These are phyloP conservation scores for Cavia aperea DNA, from an alignment of 2,113 vertebrate species.

Conservation along the genomic window DNA sequence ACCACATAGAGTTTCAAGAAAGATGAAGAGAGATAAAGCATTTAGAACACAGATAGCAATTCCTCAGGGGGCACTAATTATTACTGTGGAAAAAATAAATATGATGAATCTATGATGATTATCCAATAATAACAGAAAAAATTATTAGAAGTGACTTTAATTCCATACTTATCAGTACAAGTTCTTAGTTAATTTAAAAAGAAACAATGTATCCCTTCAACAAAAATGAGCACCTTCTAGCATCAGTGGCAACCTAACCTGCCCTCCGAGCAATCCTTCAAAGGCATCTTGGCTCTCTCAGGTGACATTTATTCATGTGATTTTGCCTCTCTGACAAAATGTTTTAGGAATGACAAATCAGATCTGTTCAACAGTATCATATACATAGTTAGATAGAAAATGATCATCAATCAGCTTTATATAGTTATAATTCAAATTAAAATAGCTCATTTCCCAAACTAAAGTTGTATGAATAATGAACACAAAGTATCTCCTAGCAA, in stretches of 20 bases:
- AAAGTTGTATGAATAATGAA: conserved; percentile 2
- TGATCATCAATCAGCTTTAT: conserved; percentile 42
- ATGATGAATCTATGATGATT: background rate
- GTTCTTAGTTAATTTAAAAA: conserved; percentile 19
- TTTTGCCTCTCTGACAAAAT: background rate
- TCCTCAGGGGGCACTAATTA: background rate
- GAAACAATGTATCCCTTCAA: background rate
- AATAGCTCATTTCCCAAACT: conserved; percentile 25
- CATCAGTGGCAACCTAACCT: background rate
- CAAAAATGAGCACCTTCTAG: background rate
- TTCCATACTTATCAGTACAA: background rate
- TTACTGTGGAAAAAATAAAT: background rate
- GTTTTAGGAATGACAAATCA: conserved; percentile 33
- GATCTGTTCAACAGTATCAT: background rate
- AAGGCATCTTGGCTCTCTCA: conserved; percentile 1
- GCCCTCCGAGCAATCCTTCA: background rate
- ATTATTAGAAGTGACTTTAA: conserved; percentile 7
- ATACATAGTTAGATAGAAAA: background rate
- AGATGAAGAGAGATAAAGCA: background rate
- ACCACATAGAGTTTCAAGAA: background rate
- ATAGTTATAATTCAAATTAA: conserved; percentile 42
- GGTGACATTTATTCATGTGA: background rate
- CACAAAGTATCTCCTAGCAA: background rate
- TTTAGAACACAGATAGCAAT: background rate
- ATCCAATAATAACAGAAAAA: background rate